Percentiles rank a stretch among this genome's conserved stretches.
Evolutionary conservation across 2,113 vertebrate species (phyloP).

Genomic region (Proteles cristata): DNA sequence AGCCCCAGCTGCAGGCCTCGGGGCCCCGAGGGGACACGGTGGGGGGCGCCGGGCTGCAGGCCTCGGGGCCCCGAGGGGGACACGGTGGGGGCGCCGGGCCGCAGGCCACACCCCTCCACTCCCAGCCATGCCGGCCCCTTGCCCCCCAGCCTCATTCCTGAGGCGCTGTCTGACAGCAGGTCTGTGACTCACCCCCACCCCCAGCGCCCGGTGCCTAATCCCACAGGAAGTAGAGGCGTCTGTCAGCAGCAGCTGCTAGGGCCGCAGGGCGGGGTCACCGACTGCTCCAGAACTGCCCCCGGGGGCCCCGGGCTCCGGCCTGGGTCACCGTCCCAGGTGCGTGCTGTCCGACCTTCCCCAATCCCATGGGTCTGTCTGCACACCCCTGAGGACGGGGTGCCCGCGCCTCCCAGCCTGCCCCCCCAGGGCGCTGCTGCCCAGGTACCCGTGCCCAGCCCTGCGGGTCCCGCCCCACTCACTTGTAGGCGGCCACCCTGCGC

Average conservation of each 20-base stretch:
- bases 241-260: constrained; percentile 71
- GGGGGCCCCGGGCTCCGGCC: not conserved
- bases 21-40: too few relatives aligned
- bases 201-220: constrained; percentile 60
- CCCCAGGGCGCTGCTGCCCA: fast-evolving
- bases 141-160: not conserved
- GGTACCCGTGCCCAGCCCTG: fast-evolving
- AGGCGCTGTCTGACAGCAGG: not conserved
- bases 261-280: not conserved
- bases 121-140: not conserved
- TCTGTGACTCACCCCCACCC: constrained; percentile 52
- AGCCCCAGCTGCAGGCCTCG: not conserved
- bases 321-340: fast-evolving
- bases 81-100: fast-evolving
- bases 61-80: too few relatives aligned
- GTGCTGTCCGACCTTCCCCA: fast-evolving
- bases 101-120: not conserved
- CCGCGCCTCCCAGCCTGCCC: fast-evolving
- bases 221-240: constrained; percentile 73
- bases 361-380: fast-evolving
- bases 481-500: constrained; percentile 92
- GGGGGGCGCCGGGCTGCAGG: not conserved
- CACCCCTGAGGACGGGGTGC: fast-evolving
- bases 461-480: constrained; percentile 82
- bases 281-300: not conserved